These are phyloP conservation scores for Cheilosia vulpina DNA, from an alignment of 2,888 invertebrate genomes.

Conservation along the genomic window DNA sequence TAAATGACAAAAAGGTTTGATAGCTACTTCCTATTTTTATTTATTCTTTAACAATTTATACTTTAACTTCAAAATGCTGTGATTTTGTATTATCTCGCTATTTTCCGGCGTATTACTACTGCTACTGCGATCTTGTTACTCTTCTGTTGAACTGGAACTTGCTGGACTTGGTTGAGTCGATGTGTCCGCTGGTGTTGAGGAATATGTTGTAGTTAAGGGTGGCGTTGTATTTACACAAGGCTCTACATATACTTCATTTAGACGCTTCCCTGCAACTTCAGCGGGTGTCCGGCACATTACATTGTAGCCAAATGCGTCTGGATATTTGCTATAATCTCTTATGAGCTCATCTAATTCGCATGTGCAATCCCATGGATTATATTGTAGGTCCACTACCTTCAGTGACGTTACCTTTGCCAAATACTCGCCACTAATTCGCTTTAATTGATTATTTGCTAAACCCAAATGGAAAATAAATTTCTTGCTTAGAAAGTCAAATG, in stretches of 20 bases:
- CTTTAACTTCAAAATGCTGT: no score
- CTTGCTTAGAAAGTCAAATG: slow-evolving; percentile 33
- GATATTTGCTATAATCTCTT: slow-evolving; percentile 15
- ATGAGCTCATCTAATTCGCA: slow-evolving; percentile 68
- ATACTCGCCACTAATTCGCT: slow-evolving; percentile 59
- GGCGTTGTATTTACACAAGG: slow-evolving; percentile 21
- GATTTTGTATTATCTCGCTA: no score
- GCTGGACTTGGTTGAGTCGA: background rate
- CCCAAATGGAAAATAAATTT: slow-evolving; percentile 64
- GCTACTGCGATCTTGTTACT: background rate
- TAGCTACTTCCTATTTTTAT: no score
- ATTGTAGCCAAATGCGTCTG: slow-evolving; percentile 6
- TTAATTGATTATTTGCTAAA: slow-evolving; percentile 76
- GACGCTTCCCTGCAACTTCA: slow-evolving; percentile 16
- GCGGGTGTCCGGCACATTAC: slow-evolving; percentile 67
- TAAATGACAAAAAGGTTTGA: no score
- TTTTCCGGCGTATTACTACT: no score
- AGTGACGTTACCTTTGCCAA: slow-evolving; percentile 14
- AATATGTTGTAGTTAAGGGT: background rate
- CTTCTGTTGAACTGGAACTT: background rate
- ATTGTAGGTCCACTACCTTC: slow-evolving; percentile 44
- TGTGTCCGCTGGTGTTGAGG: background rate
- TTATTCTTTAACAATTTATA: no score
- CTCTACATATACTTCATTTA: background rate
- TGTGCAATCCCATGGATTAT: slow-evolving; percentile 77